Evolutionary conservation across 2,888 invertebrate genomes (phyloP), one percentile per base, ranked within the genome.

Genomic region (Drosophila mercatorum): DNA sequence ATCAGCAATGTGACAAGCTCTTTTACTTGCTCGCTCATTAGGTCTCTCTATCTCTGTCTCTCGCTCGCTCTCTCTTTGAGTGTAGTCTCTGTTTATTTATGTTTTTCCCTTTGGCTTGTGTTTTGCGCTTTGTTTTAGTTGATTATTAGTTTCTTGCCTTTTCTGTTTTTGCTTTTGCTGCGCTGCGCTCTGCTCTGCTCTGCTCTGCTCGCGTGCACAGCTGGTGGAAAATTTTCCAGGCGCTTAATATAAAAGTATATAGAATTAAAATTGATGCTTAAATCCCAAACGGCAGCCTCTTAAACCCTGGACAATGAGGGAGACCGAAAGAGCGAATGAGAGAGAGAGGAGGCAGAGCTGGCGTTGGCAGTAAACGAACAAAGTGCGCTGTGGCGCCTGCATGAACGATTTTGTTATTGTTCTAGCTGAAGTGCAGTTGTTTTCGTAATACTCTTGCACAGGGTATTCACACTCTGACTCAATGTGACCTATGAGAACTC

Each of bases 211-310:
- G 80, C 80, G 79, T 82, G 80, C 80, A 70, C 78, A 81, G 70
- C 82, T 87, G 72, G 77, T 89, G 89, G 89, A 87, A 86, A 89
- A 87, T 89, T 87, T 87, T 84, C 89, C 77, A 86, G 62, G 62
- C 63, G 72, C 72, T 80, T 78, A 72, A 76, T 75, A 69, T 43
- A 66, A 57, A 83, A 83, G 74, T 83, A 68, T 73, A 82, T 80
- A 75, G 75, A 86, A 82, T 77, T 76, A 79, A 84, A 87, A 84
- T 77, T 82, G 82, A 81, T 85, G 78, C 68, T 72, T 76, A 73
- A 81, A 73, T 73, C 76, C 72, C 75, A 75, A 66, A 59, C 52
- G 38, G 51, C 22, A 26, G 38, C 28, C 59, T 41, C 34, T 56
- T 12, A 36, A 10, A 57, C 44, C 51, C 51, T 17, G 28, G 38